Conservation (phyloP, 2,888 invertebrate genomes). For the Microchrysa polita region DNA sequence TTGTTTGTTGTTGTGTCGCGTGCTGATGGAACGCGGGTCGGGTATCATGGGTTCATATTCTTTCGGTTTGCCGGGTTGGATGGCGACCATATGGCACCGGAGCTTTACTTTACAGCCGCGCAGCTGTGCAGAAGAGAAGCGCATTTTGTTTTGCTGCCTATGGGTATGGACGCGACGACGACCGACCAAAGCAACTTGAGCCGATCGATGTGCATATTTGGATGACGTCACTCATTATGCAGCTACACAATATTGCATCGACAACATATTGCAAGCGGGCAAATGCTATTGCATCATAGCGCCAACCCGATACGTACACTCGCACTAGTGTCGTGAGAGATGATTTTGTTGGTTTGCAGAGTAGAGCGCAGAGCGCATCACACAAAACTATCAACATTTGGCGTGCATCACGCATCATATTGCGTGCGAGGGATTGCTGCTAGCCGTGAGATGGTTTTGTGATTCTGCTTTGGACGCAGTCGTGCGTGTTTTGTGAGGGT, state of each 20-base stretch:
- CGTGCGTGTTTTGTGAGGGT: no score
- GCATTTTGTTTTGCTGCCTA: no score
- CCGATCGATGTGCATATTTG: slow-evolving; percentile 16
- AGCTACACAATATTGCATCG: slow-evolving; percentile 12
- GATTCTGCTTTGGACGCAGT: no score
- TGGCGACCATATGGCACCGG: slow-evolving; percentile 5
- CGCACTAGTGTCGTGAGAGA: background rate
- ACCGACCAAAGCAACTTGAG: background rate
- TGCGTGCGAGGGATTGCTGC: slow-evolving; percentile 34
- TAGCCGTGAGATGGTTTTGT: no score
- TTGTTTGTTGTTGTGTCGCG: slow-evolving; percentile 33
- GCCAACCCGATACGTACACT: background rate
- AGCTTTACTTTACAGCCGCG: background rate
- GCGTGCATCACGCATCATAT: slow-evolving; percentile 15
- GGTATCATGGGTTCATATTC: no score
- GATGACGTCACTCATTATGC: slow-evolving; percentile 42
- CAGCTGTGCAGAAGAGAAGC: no score
- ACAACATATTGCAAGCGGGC: background rate
- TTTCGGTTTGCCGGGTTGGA: background rate
- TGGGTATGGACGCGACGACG: background rate
- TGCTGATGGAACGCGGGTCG: no score
- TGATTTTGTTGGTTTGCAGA: no score
- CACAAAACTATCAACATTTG: background rate
- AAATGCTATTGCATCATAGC: slow-evolving; percentile 30
- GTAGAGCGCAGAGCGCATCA: no score